Evolutionary conservation across 2,113 vertebrate species (phyloP).

Genomic region (Anguilla rostrata): DNA sequence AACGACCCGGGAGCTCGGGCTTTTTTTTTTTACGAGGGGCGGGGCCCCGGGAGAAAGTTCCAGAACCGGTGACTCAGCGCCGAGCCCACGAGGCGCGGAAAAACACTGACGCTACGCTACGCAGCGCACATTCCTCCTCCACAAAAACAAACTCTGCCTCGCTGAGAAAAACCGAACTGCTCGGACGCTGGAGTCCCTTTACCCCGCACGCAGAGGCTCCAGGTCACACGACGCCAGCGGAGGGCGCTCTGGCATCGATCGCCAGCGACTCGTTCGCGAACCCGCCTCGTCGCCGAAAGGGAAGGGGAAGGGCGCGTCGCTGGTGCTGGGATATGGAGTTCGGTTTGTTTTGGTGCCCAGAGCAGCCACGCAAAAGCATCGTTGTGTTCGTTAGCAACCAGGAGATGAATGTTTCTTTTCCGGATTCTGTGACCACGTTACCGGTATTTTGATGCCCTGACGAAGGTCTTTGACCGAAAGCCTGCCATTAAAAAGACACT

Average conservation of each 20-base stretch:
- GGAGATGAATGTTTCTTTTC: conserved; percentile 5
- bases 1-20: conserved; percentile 42
- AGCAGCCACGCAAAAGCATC: not conserved
- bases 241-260: not conserved
- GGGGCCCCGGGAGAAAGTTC: conserved; percentile 52
- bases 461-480: no score
- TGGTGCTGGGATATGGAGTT: not conserved
- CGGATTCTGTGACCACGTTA: not conserved
- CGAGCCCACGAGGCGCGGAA: conserved; percentile 34
- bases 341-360: not conserved
- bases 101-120: not conserved
- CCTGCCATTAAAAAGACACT: no score
- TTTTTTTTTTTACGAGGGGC: conserved; percentile 42
- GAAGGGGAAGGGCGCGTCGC: not conserved
- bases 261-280: not conserved
- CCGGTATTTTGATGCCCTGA: no score
- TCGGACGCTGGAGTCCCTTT: not conserved
- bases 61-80: conserved; percentile 41
- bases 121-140: not conserved
- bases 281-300: not conserved
- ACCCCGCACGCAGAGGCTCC: not conserved
- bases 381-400: not conserved
- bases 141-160: not conserved
- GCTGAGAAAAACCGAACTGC: not conserved
- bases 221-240: not conserved